Percentiles rank a stretch among this genome's conserved stretches.
Conservation (phyloP, 2,113 vertebrate genomes). For the Podarcis muralis region DNA sequence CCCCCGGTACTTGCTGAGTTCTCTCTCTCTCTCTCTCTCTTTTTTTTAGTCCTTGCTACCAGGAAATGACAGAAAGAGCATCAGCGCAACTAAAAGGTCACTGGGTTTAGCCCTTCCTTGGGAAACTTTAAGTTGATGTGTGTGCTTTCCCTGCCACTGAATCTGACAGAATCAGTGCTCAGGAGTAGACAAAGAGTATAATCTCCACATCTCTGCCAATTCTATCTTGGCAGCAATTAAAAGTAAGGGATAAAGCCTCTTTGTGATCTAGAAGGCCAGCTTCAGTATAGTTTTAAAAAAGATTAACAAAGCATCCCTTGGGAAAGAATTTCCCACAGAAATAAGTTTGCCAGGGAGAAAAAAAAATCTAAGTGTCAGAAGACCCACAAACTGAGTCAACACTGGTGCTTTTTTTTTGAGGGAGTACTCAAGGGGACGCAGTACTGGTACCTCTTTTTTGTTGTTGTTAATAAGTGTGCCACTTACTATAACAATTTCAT, state of each 20-base stretch:
- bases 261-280: neutral
- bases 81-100: neutral
- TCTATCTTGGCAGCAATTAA: neutral
- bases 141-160: neutral
- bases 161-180: neutral
- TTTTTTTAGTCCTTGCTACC: neutral
- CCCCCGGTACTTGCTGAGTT: neutral
- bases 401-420: neutral
- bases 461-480: too few species aligned
- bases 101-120: neutral
- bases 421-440: too few species aligned
- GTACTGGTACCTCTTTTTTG: too few species aligned
- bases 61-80: neutral
- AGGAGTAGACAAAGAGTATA: neutral
- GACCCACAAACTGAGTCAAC: neutral
- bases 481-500: too few species aligned
- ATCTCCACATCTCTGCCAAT: neutral
- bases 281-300: neutral
- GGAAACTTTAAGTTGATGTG: neutral
- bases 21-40: too few species aligned
- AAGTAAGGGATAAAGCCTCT: neutral
- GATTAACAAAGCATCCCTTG: neutral
- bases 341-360: neutral
- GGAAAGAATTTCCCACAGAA: conserved; percentile 2
- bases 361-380: neutral